Evolutionary conservation across 2,888 invertebrate species (phyloP), one percentile per base, ranked within the genome.

Genomic region (Chymomyza caudatula): DNA sequence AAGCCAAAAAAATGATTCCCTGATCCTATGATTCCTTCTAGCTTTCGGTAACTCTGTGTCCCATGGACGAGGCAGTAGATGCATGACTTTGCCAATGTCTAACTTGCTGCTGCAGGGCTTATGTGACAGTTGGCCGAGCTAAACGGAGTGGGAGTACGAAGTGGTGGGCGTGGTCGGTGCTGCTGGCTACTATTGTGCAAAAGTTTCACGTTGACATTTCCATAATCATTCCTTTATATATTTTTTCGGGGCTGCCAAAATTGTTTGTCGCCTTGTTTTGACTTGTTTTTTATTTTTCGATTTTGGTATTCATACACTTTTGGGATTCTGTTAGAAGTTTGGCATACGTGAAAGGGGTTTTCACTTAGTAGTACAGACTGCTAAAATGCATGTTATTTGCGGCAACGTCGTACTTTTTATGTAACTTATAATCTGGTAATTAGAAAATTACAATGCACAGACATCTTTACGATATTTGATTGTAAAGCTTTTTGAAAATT

Each of bases 171-270:
- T n/a, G n/a, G n/a, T n/a, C n/a, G n/a, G n/a, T n/a, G n/a, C n/a
- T n/a, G n/a, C n/a, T n/a, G n/a, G 44, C 17, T 51, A 5, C 20
- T 22, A 20, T 81, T 81, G 74, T 69, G 83, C 67, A 85, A 82
- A 85, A 80, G 66, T 82, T 82, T 80, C 78, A 77, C 80, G 84
- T 85, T 82, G 81, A 82, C 85, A 82, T 82, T 82, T 82, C 83
- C 81, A 82, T 85, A 80, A 85, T 82, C 83, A 82, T 82, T 81
- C 76, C 77, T 73, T 69, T 73, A 70, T 71, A 70, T 74, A 66
- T 78, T 74, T 47, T 60, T 42, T 20, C 3, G 19, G n/a, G n/a
- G n/a, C n/a, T 19, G 37, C 5, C 37, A 37, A 37, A 37, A 2
- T 4, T 47, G 47, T 51, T 47, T 64, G 59, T 47, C 3, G 22